Base-by-base conservation (phyloP, 2,113 vertebrate genomes). In the Hippocampus zosterae region DNA sequence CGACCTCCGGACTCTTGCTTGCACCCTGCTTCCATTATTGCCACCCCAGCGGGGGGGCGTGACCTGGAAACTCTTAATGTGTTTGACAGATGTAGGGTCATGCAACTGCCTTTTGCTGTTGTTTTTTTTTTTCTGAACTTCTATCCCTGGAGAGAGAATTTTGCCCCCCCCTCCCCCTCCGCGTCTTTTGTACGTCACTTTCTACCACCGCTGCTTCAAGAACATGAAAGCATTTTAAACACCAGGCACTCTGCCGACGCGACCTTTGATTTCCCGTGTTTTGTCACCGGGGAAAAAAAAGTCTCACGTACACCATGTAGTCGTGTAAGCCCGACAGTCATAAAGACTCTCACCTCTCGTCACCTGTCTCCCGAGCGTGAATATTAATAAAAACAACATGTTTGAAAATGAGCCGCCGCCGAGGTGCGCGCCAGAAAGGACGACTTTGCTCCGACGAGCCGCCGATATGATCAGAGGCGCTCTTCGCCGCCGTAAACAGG, bases 401-500 rank as follows among this genome's bases (percentile, higher is more conserved):
- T 88, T 84, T 81, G 71, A 55, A 81, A 84, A 74, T 75, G 77
- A 86, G 73, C 83, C 29, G 73, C 83, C 85, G 82, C 67, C 68
- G 81, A 65, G 74, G 69, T 60, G 27, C 78, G 70, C 71, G 71
- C 33, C 65, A 46, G 56, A 82, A 71, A 89, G 77, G 83, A 82
- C 84, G 85, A 71, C 74, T 78, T 75, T 74, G 81, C 84, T 77
- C 68, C 41, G 27, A 84, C 79, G 50, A 74, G 74, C 50, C n/a
- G 79, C 73, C 72, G 86, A 90, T 89, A 89, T 70, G 76, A 90
- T 90, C 89, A 88, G 84, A 87, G 85, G 85, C 19, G 71, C 87
- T 81, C 64, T 79, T 81, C 81, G 61, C 81, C 80, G 81, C 88
- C 82, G 90, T 91, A 93, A 92, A 92, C 91, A 92, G 91, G 89